phyloP scores from a whole-genome alignment of 2,888 invertebrate species.

The Cistogaster globosa region DNA sequence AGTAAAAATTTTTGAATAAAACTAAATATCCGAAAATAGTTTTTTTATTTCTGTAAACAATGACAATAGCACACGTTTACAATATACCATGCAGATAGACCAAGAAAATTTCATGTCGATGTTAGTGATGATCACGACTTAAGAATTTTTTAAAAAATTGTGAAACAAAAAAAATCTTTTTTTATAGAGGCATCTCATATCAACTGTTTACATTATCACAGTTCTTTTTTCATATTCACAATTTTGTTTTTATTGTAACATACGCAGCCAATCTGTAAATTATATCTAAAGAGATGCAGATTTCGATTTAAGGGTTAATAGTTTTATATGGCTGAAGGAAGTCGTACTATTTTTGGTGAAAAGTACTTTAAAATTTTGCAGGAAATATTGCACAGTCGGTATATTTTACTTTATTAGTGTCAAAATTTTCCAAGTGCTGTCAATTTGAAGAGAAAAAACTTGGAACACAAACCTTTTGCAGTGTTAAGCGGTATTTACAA shows the following conservation, averaged over 20 bases:
- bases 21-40: conserved; percentile 62
- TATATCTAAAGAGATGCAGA: background rate
- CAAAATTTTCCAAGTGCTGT: no score
- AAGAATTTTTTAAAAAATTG: background rate
- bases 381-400: no score
- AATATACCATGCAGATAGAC: conserved; percentile 4
- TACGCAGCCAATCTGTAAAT: conserved; percentile 61
- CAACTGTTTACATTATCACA: conserved; percentile 58
- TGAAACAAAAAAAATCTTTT: background rate
- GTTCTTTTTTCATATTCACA: background rate
- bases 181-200: conserved; percentile 19
- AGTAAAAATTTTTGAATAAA: conserved; percentile 56
- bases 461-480: no score
- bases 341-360: no score
- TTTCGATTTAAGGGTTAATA: background rate
- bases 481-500: no score
- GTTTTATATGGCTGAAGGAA: no score
- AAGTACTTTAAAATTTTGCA: no score
- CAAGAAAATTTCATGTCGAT: background rate
- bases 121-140: conserved; percentile 38
- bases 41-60: conserved; percentile 66
- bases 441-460: no score
- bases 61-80: conserved; percentile 61
- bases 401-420: no score
- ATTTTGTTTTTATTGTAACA: conserved; percentile 37